Evolutionary conservation across 2,113 vertebrate genomes (phyloP), one percentile per base, ranked within the genome.

Genomic region (Nothoprocta pentlandii): DNA sequence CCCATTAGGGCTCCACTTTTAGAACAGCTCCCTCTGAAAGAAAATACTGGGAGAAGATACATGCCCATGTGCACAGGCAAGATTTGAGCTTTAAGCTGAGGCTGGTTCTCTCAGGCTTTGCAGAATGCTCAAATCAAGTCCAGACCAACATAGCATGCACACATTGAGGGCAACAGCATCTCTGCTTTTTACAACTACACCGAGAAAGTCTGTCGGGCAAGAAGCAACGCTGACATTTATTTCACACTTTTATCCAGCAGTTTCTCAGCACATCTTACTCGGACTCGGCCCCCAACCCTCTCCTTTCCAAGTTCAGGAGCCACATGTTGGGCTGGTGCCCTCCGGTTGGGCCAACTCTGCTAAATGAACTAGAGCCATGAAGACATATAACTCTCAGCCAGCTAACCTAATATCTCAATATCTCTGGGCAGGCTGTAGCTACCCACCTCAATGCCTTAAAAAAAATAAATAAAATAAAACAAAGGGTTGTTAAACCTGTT

Each of bases 311-410:
- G 61, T 22, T 61, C 79, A 78, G 47, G 0, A 90, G 39, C 16
- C 53, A 23, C 6, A 6, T 30, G 10, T 36, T 53, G 49, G 49
- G 49, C 16, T 36, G 80, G 20, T 4, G 19, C 25, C 42, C 62
- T 17, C 54, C n/a, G 2, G 10, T 0, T 73, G 12, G 22, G 21
- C 68, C 68, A 80, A 56, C 53, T 0, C 0, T 4, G 41, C 1
- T 49, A 36, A 41, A 47, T 17, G 34, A 44, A 66, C 19, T 53
- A 20, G 22, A 71, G 8, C 19, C 76, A 58, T 5, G 5, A 39
- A 58, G 62, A 47, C 42, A 85, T 2, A 46, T 6, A 19, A 63
- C 32, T 30, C 66, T 9, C 30, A 0, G 2, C 7, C 81, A 36
- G 59, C 67, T 26, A 46, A 88, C 46, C 19, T 6, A 41, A 19